Conservation (phyloP, 2,888 invertebrate species). For the Ischnus inquisitorius region DNA sequence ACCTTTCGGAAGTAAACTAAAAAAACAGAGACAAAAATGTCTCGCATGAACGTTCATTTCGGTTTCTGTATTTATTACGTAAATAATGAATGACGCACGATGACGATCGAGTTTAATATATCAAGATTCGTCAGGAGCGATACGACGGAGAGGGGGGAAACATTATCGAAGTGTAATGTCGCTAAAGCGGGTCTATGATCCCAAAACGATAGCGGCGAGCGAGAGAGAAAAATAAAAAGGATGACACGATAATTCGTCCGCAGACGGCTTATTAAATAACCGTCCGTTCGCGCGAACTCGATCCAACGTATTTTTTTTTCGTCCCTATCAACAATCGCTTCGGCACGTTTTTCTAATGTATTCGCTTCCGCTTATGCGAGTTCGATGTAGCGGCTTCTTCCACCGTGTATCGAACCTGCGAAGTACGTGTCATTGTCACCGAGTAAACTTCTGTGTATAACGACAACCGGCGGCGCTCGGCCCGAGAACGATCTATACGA, state of each 20-base stretch:
- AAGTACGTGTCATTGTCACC: conserved; percentile 53
- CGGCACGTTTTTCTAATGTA: neutral
- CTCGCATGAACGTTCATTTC: neutral
- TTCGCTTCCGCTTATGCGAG: neutral
- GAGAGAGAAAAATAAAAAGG: neutral
- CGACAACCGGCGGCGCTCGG: conserved; percentile 7
- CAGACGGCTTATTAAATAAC: neutral
- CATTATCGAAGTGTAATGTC: conserved; percentile 31
- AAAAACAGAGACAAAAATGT: neutral
- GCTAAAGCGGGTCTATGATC: conserved; percentile 7
- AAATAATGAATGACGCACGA: conserved; percentile 14
- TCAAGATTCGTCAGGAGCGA: neutral
- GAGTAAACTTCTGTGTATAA: conserved; percentile 48
- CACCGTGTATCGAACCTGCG: conserved; percentile 7
- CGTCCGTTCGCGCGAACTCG: neutral
- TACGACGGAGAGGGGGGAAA: neutral
- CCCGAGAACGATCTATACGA: conserved; percentile 14
- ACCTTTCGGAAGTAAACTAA: too few species aligned
- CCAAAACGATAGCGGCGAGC: neutral
- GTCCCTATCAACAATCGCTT: neutral
- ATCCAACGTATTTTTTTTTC: neutral
- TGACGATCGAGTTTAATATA: neutral
- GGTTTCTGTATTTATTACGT: conserved; percentile 2
- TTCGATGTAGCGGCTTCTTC: neutral
- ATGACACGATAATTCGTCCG: neutral